These are phyloP conservation scores for Amphipyra berbera DNA, from an alignment of 2,888 invertebrate species.

Conservation along the genomic window DNA sequence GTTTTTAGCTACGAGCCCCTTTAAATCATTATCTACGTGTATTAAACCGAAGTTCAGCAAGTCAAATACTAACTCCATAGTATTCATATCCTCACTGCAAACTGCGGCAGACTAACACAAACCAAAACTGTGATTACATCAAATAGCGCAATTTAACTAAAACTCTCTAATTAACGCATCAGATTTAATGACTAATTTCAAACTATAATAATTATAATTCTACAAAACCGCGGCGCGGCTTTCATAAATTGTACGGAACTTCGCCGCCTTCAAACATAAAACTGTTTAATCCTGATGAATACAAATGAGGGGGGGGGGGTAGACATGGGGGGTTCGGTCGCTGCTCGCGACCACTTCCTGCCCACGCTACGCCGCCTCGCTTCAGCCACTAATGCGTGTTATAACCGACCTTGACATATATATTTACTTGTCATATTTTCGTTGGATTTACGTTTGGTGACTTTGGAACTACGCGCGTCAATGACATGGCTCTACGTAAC, in stretches of 20 bases:
- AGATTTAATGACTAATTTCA: constrained; percentile 25
- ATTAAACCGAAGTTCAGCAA: constrained; percentile 3
- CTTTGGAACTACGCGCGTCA: constrained; percentile 11
- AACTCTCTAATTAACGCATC: constrained; percentile 25
- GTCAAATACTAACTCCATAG: constrained; percentile 1
- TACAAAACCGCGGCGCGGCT: constrained; percentile 30
- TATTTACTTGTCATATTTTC: constrained; percentile 53
- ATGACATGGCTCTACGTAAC: not conserved
- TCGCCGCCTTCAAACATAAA: constrained; percentile 48
- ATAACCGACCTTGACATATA: constrained; percentile 66
- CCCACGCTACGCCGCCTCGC: constrained; percentile 41
- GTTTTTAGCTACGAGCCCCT: too few species aligned
- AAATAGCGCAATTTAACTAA: constrained; percentile 18
- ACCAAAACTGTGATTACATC: constrained; percentile 18
- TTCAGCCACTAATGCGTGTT: constrained; percentile 55
- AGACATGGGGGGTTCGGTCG: constrained; percentile 7
- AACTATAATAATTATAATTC: constrained; percentile 49
- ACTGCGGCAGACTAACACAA: constrained; percentile 10
- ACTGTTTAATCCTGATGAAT: constrained; percentile 63
- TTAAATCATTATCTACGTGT: too few species aligned
- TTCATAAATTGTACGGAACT: constrained; percentile 50
- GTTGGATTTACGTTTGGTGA: constrained; percentile 32
- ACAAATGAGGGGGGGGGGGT: constrained; percentile 59
- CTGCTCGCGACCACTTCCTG: constrained; percentile 47
- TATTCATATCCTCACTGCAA: not conserved